A percentile compares a stretch with the other conserved stretches of the same genome.
Evolutionary conservation across 2,888 invertebrate species (phyloP).

Genomic region (Callimorpha dominula): DNA sequence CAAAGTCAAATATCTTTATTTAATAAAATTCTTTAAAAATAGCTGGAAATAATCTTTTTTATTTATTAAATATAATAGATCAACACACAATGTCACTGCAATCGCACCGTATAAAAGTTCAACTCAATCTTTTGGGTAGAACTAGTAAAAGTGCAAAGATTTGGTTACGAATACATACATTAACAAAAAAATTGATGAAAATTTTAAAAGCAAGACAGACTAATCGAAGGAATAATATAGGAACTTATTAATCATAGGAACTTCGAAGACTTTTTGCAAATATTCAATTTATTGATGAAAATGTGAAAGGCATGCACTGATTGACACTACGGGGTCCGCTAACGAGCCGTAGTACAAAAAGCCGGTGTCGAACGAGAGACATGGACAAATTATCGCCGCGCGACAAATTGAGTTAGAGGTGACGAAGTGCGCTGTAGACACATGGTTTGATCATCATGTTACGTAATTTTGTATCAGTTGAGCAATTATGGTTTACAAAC

Average conservation of each 20-base stretch:
- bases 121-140: background rate
- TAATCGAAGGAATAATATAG: background rate
- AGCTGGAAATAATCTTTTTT: too few species aligned
- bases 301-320: constrained; percentile 44
- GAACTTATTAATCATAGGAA: background rate
- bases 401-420: constrained; percentile 67
- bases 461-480: constrained; percentile 28
- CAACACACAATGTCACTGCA: too few species aligned
- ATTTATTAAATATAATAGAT: too few species aligned
- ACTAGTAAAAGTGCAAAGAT: background rate
- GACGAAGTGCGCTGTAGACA: constrained; percentile 43
- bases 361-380: constrained; percentile 51
- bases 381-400: constrained; percentile 62
- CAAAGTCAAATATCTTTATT: too few species aligned
- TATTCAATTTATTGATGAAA: constrained; percentile 36
- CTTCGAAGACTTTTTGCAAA: constrained; percentile 14
- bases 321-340: constrained; percentile 51
- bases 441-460: constrained; percentile 31
- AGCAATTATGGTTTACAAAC: constrained; percentile 14
- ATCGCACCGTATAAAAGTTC: too few species aligned
- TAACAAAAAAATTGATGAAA: background rate
- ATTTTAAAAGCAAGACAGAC: background rate
- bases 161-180: background rate
- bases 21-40: too few species aligned
- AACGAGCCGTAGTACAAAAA: constrained; percentile 53